Conservation (phyloP, 2,797 vertebrate species). For the Fratercula arctica region DNA sequence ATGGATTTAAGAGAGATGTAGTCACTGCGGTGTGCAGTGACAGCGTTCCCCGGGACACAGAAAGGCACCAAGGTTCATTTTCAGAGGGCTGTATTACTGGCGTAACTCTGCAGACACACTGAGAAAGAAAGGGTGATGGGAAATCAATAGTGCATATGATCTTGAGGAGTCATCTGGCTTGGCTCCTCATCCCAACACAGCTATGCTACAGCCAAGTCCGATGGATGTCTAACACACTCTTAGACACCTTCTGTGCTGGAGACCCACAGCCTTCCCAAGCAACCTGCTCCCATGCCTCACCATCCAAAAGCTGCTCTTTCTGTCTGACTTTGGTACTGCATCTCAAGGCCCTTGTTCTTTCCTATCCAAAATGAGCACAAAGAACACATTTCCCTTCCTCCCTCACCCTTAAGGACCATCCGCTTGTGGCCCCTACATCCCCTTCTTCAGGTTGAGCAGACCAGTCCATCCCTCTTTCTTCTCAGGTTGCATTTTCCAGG, state of each 20-base stretch:
- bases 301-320: neutral
- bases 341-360: neutral
- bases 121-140: constrained; percentile 18
- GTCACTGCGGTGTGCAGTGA: neutral
- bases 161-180: neutral
- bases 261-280: neutral
- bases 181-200: neutral
- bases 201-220: neutral
- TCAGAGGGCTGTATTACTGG: neutral
- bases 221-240: neutral
- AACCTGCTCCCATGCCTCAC: neutral
- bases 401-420: neutral
- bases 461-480: neutral
- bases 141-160: constrained; percentile 29
- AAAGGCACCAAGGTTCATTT: neutral
- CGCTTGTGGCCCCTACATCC: neutral
- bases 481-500: neutral
- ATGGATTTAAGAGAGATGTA: neutral
- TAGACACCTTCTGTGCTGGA: neutral
- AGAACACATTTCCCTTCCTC: neutral
- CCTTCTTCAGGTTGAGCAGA: neutral
- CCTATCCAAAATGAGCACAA: neutral
- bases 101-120: neutral
- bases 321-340: neutral
- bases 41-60: neutral